Percentiles rank a stretch among this genome's conserved stretches.
phyloP scores from a whole-genome alignment of 2,113 vertebrate species.

The Pluvianellus socialis region DNA sequence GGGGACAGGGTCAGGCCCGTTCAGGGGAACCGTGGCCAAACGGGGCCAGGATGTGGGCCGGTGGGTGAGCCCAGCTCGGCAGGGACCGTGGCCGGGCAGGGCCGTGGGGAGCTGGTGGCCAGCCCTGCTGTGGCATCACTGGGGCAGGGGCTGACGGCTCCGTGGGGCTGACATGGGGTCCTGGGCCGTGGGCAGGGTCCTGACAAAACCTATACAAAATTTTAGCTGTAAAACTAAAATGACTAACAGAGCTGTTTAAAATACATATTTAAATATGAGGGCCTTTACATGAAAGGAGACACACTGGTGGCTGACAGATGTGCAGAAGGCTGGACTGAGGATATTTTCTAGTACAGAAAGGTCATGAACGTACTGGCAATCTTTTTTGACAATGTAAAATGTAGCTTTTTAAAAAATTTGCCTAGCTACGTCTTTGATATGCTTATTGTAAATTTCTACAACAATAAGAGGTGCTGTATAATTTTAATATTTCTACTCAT shows the following conservation, averaged over 20 bases:
- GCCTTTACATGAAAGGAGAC: background rate
- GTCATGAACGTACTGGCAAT: background rate
- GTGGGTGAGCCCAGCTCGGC: rapidly evolving
- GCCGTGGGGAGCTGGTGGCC: rapidly evolving
- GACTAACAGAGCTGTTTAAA: background rate
- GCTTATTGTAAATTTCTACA: background rate
- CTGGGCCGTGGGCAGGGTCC: background rate
- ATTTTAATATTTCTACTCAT: background rate
- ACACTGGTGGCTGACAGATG: background rate
- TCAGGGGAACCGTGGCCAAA: background rate
- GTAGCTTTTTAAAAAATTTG: background rate
- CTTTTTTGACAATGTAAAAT: background rate
- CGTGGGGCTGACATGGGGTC: background rate
- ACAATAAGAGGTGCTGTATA: background rate
- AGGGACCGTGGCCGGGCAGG: rapidly evolving
- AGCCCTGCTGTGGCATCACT: background rate
- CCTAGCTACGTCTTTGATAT: background rate
- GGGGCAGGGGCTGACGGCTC: background rate
- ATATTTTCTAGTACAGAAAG: background rate
- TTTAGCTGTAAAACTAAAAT: background rate
- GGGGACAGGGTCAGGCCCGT: rapidly evolving
- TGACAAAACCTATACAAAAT: background rate
- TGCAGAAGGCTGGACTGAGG: background rate
- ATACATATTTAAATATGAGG: background rate
- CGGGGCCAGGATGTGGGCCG: background rate